phyloP scores from a whole-genome alignment of 1,140 invertebrate species.

The Cheumatopsyche charites region DNA sequence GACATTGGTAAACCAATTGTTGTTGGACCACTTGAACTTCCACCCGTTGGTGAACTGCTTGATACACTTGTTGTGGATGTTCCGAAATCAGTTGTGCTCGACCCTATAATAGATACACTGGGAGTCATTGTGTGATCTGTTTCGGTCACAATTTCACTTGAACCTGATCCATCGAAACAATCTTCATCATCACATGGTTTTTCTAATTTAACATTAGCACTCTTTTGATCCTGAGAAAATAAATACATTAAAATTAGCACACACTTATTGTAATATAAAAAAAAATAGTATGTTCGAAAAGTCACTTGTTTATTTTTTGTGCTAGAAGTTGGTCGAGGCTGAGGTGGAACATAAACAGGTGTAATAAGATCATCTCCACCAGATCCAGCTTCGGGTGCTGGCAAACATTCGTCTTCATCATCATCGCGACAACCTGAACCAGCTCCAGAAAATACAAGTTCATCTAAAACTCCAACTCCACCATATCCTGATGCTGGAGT shows the following conservation, averaged over 20 bases:
- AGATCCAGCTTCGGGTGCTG: conserved; percentile 78
- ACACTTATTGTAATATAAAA: neutral
- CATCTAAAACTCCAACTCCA: conserved; percentile 78
- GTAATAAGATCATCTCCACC: conserved; percentile 91
- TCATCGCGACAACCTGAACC: conserved; percentile 86
- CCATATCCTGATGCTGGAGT: conserved; percentile 84
- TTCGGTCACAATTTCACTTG: conserved; percentile 67
- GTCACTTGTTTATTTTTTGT: conserved; percentile 54
- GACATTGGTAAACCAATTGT: conserved; percentile 32
- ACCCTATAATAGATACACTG: conserved; percentile 51
- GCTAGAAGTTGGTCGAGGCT: conserved; percentile 69
- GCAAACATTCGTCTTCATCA: conserved; percentile 86
- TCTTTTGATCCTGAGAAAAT: conserved; percentile 14
- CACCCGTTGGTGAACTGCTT: conserved; percentile 48
- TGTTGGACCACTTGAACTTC: conserved; percentile 40
- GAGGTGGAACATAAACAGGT: conserved; percentile 86
- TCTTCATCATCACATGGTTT: conserved; percentile 82
- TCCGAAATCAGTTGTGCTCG: conserved; percentile 55
- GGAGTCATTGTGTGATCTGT: conserved; percentile 61
- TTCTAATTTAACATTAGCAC: conserved; percentile 51
- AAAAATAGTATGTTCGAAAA: neutral
- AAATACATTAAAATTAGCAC: conserved; percentile 22
- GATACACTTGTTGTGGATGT: conserved; percentile 52
- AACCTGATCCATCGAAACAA: conserved; percentile 76
- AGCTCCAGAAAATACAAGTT: conserved; percentile 86